phyloP scores from a whole-genome alignment of 2,888 invertebrate species.

The Congeria kusceri region DNA sequence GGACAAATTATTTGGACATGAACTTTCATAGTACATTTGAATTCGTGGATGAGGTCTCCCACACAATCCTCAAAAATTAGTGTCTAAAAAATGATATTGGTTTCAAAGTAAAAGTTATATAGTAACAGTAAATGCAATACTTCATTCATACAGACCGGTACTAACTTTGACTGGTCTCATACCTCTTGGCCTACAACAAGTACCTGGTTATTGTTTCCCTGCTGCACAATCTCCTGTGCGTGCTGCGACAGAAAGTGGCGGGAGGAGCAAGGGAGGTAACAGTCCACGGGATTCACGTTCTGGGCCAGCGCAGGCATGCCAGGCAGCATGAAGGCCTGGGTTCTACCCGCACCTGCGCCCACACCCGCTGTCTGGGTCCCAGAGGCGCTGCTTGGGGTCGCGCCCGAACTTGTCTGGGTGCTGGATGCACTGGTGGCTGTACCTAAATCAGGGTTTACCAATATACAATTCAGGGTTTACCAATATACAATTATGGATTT shows the following conservation, averaged over 20 bases:
- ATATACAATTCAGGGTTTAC: too few relatives aligned
- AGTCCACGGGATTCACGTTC: slow-evolving; percentile 66
- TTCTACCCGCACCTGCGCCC: slow-evolving; percentile 33
- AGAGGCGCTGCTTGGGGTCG: slow-evolving; percentile 57
- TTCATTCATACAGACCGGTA: too few relatives aligned
- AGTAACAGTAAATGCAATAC: too few relatives aligned
- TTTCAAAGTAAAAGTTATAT: too few relatives aligned
- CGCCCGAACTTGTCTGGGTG: slow-evolving; percentile 52
- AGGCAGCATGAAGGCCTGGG: slow-evolving; percentile 52
- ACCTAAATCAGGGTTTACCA: slow-evolving; percentile 11
- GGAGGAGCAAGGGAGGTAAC: slow-evolving; percentile 76
- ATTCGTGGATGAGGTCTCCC: too few relatives aligned
- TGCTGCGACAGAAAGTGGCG: slow-evolving; percentile 74
- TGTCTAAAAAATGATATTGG: too few relatives aligned
- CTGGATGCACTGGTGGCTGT: slow-evolving; percentile 40
- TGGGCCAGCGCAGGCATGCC: slow-evolving; percentile 57
- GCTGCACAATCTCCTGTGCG: slow-evolving; percentile 53
- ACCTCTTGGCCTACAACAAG: too few relatives aligned
- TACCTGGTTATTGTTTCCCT: slow-evolving; percentile 30
- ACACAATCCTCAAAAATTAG: too few relatives aligned
- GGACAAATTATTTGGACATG: too few relatives aligned
- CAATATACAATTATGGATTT: too few relatives aligned
- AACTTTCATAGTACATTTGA: too few relatives aligned
- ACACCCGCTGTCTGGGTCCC: slow-evolving; percentile 63
- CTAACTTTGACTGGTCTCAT: too few relatives aligned